Conservation (phyloP, 2,888 invertebrate genomes). For the Diloba caeruleocephala region DNA sequence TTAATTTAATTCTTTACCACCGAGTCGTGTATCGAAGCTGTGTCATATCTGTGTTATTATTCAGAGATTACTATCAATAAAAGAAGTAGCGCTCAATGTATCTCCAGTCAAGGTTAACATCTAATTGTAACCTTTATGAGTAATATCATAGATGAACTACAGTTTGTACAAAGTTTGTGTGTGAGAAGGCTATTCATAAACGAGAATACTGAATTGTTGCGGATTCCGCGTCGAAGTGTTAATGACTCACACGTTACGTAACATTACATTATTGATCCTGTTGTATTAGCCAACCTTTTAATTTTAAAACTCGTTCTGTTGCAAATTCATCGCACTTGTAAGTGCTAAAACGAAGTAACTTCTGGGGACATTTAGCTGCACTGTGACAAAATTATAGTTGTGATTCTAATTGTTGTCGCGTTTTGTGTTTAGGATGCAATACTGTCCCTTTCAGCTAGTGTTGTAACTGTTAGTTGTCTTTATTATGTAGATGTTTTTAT, state of each 20-base stretch:
- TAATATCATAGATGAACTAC: slow-evolving; percentile 39
- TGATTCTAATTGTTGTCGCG: slow-evolving; percentile 25
- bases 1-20: slow-evolving; percentile 41
- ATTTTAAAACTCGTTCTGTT: slow-evolving; percentile 47
- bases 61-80: slow-evolving; percentile 31
- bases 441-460: slow-evolving; percentile 2
- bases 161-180: slow-evolving; percentile 26
- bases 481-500: slow-evolving; percentile 11
- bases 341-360: slow-evolving; percentile 31
- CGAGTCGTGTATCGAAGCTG: slow-evolving; percentile 11
- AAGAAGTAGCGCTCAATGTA: slow-evolving; percentile 43
- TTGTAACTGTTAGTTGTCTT: slow-evolving; percentile 1
- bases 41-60: slow-evolving; percentile 20
- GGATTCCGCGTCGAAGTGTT: slow-evolving; percentile 41
- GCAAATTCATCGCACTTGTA: slow-evolving; percentile 30
- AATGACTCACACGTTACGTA: slow-evolving; percentile 56
- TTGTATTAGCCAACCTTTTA: slow-evolving; percentile 29
- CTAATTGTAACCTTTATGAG: slow-evolving; percentile 46
- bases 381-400: slow-evolving; percentile 39
- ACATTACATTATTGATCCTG: slow-evolving; percentile 50
- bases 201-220: slow-evolving; percentile 42
- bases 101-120: slow-evolving; percentile 44
- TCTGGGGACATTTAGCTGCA: slow-evolving; percentile 33
- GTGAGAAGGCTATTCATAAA: slow-evolving; percentile 41
- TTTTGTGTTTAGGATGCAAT: slow-evolving; percentile 19